phyloP scores from a whole-genome alignment of 2,888 invertebrate species.

The Ophion ellenae region DNA sequence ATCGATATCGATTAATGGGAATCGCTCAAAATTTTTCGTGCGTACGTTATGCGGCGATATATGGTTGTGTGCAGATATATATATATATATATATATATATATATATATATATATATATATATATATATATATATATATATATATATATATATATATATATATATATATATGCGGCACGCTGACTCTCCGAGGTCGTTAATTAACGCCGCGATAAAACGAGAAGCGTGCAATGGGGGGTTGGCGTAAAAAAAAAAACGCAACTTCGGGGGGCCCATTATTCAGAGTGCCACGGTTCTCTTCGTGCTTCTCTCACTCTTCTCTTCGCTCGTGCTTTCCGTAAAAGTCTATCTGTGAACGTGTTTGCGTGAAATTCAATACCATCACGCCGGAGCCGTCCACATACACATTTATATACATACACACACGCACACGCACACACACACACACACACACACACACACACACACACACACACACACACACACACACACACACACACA shows the following conservation, averaged over 20 bases:
- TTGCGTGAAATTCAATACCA: constrained; percentile 52
- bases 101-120: constrained; percentile 5
- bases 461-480: no score
- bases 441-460: not conserved
- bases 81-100: not conserved
- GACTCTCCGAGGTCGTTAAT: constrained; percentile 66
- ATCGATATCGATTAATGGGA: constrained; percentile 67
- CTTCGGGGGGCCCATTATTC: constrained; percentile 67
- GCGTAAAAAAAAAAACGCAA: constrained; percentile 51
- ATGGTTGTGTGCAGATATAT: not conserved
- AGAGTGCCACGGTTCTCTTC: constrained; percentile 65
- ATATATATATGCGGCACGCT: constrained; percentile 27
- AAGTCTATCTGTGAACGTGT: constrained; percentile 37
- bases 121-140: not conserved
- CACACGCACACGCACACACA: not conserved
- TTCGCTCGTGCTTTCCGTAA: constrained; percentile 55
- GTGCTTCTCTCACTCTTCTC: constrained; percentile 55
- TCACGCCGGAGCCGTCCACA: not conserved
- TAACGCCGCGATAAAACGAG: constrained; percentile 67
- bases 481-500: not conserved
- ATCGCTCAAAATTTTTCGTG: constrained; percentile 66
- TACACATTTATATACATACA: not conserved
- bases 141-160: not conserved
- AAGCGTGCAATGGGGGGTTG: constrained; percentile 62
- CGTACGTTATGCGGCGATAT: constrained; percentile 22